Evolutionary conservation across 2,888 invertebrate genomes (phyloP), one percentile per base, ranked within the genome.

Genomic region (Trileptium ribeirensis): DNA sequence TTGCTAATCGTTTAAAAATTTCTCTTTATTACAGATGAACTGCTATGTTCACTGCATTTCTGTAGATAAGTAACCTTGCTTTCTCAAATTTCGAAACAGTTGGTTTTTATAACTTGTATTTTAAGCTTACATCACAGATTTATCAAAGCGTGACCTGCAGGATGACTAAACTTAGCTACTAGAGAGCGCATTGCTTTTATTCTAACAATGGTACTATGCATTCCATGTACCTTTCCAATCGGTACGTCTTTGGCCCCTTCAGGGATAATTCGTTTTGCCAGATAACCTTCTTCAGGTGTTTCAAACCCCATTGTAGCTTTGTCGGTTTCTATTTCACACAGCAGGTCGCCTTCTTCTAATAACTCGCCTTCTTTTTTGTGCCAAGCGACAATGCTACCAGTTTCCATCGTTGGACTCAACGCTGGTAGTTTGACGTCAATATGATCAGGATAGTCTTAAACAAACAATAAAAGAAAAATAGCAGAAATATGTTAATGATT

Each of bases 231-330:
- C 89, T 95, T 94, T 83, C 99, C 99, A 83, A 99, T 93, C 0
- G 95, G 93, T 0, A 99, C 94, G 88, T 96, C 96, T 90, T 96
- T 97, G 0, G 93, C 91, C 67, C 98, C 99, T 37, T 94, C 95
- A 0, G 93, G 92, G 78, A 97, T 91, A 3, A 98, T 85, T 86
- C 99, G 96, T 90, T 96, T 98, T 0, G 98, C 99, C 83, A 99
- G 90, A 88, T 92, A 96, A 0, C 99, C 99, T 90, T 99, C 99
- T 88, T 99, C 98, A 0, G 97, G 96, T 0, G 98, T 97, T 90
- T 99, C 99, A 89, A 99, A 98, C 0, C 97, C 98, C 97, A 99
- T 99, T 0, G 98, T 99, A 0, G 99, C 99, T 90, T 99, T 99
- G 89, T 99, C 99, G 3, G 99, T 99, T 91, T 99, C 99, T 88